Evolutionary conservation across 2,113 vertebrate genomes (phyloP).

Genomic region (Cavia porcellus): DNA sequence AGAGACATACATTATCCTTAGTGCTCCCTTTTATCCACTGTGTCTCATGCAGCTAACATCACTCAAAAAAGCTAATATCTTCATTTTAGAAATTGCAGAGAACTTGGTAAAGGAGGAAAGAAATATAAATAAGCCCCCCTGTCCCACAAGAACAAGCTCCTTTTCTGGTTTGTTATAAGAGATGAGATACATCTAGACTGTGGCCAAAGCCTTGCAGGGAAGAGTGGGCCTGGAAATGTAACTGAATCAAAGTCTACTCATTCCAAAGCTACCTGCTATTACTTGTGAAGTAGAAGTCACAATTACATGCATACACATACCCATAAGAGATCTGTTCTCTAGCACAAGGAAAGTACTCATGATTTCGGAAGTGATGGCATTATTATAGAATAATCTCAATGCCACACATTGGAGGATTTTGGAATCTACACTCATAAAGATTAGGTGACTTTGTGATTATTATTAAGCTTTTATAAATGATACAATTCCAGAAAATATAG

Average conservation of each 20-base stretch:
- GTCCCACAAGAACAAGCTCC: background rate
- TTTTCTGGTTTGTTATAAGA: background rate
- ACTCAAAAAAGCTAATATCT: background rate
- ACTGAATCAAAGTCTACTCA: background rate
- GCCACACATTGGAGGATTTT: background rate
- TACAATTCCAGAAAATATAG: slow-evolving; percentile 40
- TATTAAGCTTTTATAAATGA: slow-evolving; percentile 47
- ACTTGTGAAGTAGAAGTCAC: background rate
- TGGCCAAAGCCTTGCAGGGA: background rate
- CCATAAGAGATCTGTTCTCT: background rate
- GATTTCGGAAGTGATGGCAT: background rate
- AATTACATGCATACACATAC: background rate
- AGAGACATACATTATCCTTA: background rate
- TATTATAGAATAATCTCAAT: background rate
- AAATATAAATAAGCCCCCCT: background rate
- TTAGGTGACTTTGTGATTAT: background rate
- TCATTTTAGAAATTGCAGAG: background rate
- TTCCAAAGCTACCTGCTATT: background rate
- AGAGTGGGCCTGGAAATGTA: background rate
- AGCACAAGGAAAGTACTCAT: background rate
- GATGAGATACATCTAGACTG: background rate
- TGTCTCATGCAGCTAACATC: background rate
- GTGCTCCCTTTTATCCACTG: background rate
- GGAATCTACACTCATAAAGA: background rate
- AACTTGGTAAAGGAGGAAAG: background rate